phyloP scores from a whole-genome alignment of 2,888 invertebrate species.

The Piscicola geometra region DNA sequence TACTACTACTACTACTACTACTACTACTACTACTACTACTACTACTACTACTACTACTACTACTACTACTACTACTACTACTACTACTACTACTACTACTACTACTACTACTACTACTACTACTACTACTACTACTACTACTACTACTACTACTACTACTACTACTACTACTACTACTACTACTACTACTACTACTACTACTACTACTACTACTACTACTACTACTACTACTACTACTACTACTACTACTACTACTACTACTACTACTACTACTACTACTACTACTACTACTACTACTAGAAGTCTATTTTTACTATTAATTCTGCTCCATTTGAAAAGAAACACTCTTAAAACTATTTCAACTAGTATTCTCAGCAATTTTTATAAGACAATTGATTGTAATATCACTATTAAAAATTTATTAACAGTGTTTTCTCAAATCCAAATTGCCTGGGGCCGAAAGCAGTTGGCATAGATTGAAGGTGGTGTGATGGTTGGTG shows the following conservation, averaged over 20 bases:
- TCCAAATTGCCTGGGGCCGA: neutral
- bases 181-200: slow-evolving; percentile 35
- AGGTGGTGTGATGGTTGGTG: neutral
- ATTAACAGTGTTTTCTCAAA: neutral
- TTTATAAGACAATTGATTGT: too few species aligned
- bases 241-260: slow-evolving; percentile 37
- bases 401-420: too few species aligned
- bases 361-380: too few species aligned
- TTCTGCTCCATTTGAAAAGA: too few species aligned
- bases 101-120: slow-evolving; percentile 18
- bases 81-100: slow-evolving; percentile 25
- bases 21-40: slow-evolving; percentile 33
- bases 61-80: slow-evolving; percentile 12
- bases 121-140: slow-evolving; percentile 15
- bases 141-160: slow-evolving; percentile 25
- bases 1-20: slow-evolving; percentile 29
- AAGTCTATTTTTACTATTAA: slow-evolving; percentile 8
- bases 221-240: slow-evolving; percentile 36
- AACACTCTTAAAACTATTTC: too few species aligned
- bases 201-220: slow-evolving; percentile 32
- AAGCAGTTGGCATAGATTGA: slow-evolving; percentile 3
- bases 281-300: slow-evolving; percentile 37
- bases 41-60: slow-evolving; percentile 34
- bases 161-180: slow-evolving; percentile 31
- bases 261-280: slow-evolving; percentile 37